These are phyloP conservation scores for Paedocypris sp. DNA, from an alignment of 2,113 vertebrate genomes.

Conservation along the genomic window DNA sequence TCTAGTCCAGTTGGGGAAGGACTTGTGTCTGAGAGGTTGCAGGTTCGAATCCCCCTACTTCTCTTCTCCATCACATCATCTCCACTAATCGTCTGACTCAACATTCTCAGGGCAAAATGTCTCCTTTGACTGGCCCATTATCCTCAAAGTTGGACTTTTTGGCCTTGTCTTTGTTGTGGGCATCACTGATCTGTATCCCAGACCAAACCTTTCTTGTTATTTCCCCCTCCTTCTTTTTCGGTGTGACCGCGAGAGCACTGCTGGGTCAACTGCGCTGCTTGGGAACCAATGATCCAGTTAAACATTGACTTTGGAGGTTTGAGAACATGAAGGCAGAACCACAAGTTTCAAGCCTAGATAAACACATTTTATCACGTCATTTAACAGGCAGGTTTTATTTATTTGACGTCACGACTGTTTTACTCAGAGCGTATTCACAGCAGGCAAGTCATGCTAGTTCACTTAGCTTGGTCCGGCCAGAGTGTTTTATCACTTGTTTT, in stretches of 20 bases:
- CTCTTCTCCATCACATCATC: slow-evolving; percentile 9
- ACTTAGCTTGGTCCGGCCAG: too few species aligned
- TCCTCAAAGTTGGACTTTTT: not conserved
- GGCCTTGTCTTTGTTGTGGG: slow-evolving; percentile 24
- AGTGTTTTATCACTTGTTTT: too few species aligned
- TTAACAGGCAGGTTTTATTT: too few species aligned
- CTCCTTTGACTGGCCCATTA: slow-evolving; percentile 5
- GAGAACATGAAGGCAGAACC: not conserved
- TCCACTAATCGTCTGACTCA: slow-evolving; percentile 16
- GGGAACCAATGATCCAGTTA: slow-evolving; percentile 12
- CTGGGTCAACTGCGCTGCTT: not conserved
- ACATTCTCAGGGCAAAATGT: not conserved
- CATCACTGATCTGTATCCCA: not conserved
- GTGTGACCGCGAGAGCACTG: too few species aligned
- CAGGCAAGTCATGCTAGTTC: too few species aligned
- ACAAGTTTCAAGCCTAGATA: too few species aligned
- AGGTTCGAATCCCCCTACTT: too few species aligned
- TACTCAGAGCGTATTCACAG: too few species aligned
- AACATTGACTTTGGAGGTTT: not conserved
- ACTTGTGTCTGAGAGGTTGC: too few species aligned
- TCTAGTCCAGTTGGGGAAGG: too few species aligned
- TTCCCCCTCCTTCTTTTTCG: not conserved
- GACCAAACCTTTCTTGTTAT: slow-evolving; percentile 18
- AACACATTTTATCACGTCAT: too few species aligned
- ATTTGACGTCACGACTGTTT: too few species aligned